Conservation (phyloP, 2,888 invertebrate genomes). For the Parapristionchus giblindavisi region DNA sequence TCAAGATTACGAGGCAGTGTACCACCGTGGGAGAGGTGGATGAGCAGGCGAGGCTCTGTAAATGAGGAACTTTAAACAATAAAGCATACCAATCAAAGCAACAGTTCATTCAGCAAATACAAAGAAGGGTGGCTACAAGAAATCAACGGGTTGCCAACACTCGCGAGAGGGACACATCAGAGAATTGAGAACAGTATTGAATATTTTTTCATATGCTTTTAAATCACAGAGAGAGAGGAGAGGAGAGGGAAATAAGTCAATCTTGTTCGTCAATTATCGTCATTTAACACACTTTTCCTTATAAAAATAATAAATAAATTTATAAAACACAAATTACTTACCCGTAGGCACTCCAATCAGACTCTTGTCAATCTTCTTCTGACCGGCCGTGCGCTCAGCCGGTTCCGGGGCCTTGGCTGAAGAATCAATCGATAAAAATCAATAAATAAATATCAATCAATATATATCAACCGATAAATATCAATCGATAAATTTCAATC, state of each 20-base stretch:
- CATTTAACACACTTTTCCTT: too few relatives aligned
- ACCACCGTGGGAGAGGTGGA: conserved; percentile 13
- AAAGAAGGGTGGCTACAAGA: too few relatives aligned
- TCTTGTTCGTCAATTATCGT: too few relatives aligned
- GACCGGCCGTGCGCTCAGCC: background rate
- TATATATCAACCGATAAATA: too few relatives aligned
- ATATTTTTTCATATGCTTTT: background rate
- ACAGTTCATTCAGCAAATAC: too few relatives aligned
- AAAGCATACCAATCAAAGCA: background rate
- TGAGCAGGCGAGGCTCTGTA: conserved; percentile 14
- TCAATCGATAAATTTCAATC: too few relatives aligned
- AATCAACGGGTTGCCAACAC: too few relatives aligned
- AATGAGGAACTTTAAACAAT: too few relatives aligned
- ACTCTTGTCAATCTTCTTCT: conserved; percentile 17
- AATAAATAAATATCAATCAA: too few relatives aligned
- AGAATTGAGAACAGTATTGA: too few relatives aligned
- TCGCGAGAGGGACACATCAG: too few relatives aligned
- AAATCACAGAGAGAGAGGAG: background rate
- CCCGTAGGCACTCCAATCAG: conserved; percentile 22
- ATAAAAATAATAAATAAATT: too few relatives aligned
- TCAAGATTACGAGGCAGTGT: conserved; percentile 16
- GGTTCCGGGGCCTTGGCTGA: conserved; percentile 1
- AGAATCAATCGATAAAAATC: background rate
- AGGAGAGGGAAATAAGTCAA: background rate
- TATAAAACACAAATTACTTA: background rate